Base-by-base conservation (phyloP, 2,113 vertebrate species). In the Tupaia tana region DNA sequence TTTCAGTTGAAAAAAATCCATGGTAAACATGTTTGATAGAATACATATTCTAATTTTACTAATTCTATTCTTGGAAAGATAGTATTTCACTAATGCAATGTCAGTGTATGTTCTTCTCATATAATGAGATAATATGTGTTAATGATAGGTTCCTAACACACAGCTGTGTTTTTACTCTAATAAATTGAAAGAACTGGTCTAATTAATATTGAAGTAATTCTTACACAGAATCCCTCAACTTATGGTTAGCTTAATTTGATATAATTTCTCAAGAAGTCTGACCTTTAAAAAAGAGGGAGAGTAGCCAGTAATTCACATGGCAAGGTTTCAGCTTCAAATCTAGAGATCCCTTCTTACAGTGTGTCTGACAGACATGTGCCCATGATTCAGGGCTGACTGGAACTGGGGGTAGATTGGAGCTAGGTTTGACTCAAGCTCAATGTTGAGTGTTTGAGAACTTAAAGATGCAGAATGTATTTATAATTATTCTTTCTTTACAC, bases 191-290 rank as follows among this genome's bases (percentile, higher is more conserved):
- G 73, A 82, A 54, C 6, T 89, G 6, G 7, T 4, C 13, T 82
- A 93, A 73, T 81, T 93, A 86, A 71, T 86, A 86, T 69, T 96
- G 90, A 90, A 59, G 70, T 71, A 91, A 77, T 89, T 92, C 56
- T 71, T 31, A 63, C 27, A 88, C 10, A 73, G 52, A 80, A 63
- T 63, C 8, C 7, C 63, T 89, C 75, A 54, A 43, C 74, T 85
- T 69, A 54, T 82, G 11, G 3, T 85, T 91, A 91, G 69, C 27
- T 71, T 85, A 85, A 77, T 91, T 89, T 25, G 20, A 87, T 78
- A 85, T 77, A 54, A 18, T 85, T 66, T 19, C 29, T 77, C 22
- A 81, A 81, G 14, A 86, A 43, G 52, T 80, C n/a, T 58, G 29
- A 43, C 3, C 43, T 43, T 43, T 43, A 43, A 43, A 43, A 43